Percentiles rank a stretch among this genome's conserved stretches.
Evolutionary conservation across 2,113 vertebrate genomes (phyloP).

Genomic region (Larimichthys polyactis): DNA sequence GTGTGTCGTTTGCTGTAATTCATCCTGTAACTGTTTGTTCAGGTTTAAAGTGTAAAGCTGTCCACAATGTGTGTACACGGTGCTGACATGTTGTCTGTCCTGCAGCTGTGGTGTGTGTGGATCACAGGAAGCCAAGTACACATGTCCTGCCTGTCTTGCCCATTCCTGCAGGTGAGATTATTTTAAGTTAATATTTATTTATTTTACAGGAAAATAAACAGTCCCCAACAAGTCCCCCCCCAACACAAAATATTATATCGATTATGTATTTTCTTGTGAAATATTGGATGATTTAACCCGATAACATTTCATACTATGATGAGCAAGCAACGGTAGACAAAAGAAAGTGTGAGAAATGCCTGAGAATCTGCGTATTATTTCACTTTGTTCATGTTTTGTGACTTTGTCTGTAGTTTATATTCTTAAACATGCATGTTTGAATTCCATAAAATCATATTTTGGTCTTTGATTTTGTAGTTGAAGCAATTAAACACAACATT

Average conservation of each 20-base stretch:
- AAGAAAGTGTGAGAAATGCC: not conserved
- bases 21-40: not conserved
- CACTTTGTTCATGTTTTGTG: too few relatives aligned
- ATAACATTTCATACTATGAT: not conserved
- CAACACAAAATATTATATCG: too few relatives aligned
- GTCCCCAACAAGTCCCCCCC: too few relatives aligned
- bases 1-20: too few relatives aligned
- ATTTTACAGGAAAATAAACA: not conserved
- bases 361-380: not conserved
- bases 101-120: constrained; percentile 91
- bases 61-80: not conserved
- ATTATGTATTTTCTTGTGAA: not conserved
- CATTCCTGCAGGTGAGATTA: constrained; percentile 91
- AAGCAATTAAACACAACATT: not conserved
- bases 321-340: not conserved
- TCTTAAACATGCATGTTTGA: not conserved
- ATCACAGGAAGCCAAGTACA: constrained; percentile 90
- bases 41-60: not conserved
- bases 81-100: constrained; percentile 22
- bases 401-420: not conserved
- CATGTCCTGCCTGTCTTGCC: constrained; percentile 91
- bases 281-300: not conserved
- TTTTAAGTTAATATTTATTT: not conserved
- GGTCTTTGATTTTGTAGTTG: not conserved
- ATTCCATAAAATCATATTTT: not conserved